Evolutionary conservation across 1,140 invertebrate species (phyloP).

Genomic region (Drosophila dunni): DNA sequence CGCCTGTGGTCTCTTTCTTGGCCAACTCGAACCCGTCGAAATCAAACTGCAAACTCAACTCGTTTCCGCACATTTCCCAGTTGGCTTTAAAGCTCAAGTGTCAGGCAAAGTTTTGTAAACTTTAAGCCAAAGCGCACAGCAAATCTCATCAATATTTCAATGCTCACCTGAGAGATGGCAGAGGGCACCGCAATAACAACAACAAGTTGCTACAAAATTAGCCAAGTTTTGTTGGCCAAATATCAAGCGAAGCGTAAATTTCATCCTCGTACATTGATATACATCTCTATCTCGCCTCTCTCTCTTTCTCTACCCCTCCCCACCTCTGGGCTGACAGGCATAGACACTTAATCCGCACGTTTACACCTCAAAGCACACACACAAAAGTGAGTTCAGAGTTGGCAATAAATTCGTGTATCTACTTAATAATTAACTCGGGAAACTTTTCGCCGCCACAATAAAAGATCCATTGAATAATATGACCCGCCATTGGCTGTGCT

Average conservation of each 20-base stretch:
- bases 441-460: slow-evolving; percentile 25
- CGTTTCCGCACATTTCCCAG: slow-evolving; percentile 4
- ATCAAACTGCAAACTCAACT: background rate
- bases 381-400: slow-evolving; percentile 49
- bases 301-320: background rate
- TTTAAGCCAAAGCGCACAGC: slow-evolving; percentile 47
- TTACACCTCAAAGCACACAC: slow-evolving; percentile 78
- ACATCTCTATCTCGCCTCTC: slow-evolving; percentile 34
- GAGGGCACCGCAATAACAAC: background rate
- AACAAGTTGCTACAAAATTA: slow-evolving; percentile 58
- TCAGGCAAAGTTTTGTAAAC: background rate
- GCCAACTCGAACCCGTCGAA: background rate
- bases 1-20: slow-evolving; percentile 12
- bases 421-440: slow-evolving; percentile 76
- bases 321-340: slow-evolving; percentile 42
- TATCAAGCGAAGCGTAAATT: slow-evolving; percentile 57
- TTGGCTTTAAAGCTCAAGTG: slow-evolving; percentile 47
- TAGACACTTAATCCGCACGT: slow-evolving; percentile 80
- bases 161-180: slow-evolving; percentile 51
- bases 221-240: slow-evolving; percentile 57
- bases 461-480: slow-evolving; percentile 25
- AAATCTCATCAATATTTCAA: slow-evolving; percentile 80
- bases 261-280: slow-evolving; percentile 53
- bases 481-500: slow-evolving; percentile 3
- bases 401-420: slow-evolving; percentile 77